These are phyloP conservation scores for Ichneumon xanthorius DNA, from an alignment of 2,888 invertebrate genomes.

Conservation along the genomic window DNA sequence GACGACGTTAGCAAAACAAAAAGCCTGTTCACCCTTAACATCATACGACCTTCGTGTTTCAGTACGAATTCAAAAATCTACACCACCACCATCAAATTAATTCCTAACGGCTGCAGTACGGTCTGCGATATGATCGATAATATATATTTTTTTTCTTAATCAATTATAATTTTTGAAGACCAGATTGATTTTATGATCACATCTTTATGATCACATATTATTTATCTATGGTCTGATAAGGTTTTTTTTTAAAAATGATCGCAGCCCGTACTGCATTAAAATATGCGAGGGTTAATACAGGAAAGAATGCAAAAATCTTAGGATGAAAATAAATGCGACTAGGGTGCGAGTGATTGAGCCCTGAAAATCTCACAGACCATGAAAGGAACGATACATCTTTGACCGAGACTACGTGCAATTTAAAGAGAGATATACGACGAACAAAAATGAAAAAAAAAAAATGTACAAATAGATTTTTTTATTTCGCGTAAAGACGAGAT, in stretches of 20 bases:
- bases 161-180: not conserved
- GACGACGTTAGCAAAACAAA: conserved; percentile 25
- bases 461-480: conserved; percentile 17
- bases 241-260: not conserved
- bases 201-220: too few relatives aligned
- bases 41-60: conserved; percentile 30
- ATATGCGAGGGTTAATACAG: not conserved
- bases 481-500: conserved; percentile 4
- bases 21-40: conserved; percentile 13
- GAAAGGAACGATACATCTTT: conserved; percentile 1
- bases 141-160: not conserved
- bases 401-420: not conserved
- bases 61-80: conserved; percentile 25
- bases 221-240: not conserved
- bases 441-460: not conserved
- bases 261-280: not conserved
- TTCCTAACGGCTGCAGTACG: not conserved
- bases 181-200: not conserved
- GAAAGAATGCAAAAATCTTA: not conserved
- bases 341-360: conserved; percentile 31
- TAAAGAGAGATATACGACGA: not conserved
- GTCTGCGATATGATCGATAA: not conserved
- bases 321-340: not conserved
- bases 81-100: conserved; percentile 24
- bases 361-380: conserved; percentile 32